A percentile compares a stretch with the other conserved stretches of the same genome.
These are phyloP conservation scores for Mustelus asterias DNA, from an alignment of 2,113 vertebrate genomes.

Conservation along the genomic window DNA sequence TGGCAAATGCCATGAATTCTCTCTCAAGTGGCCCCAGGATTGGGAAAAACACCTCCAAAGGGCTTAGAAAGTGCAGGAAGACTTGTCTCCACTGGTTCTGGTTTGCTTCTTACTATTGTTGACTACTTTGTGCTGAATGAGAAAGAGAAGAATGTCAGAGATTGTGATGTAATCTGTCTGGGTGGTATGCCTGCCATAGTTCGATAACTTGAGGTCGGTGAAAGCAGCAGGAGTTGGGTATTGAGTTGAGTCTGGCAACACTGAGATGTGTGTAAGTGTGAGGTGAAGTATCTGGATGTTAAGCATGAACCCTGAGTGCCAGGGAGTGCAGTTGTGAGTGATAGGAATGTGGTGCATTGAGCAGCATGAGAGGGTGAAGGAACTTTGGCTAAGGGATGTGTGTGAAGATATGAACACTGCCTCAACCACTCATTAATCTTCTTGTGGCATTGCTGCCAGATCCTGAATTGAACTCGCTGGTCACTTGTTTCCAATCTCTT, in stretches of 20 bases:
- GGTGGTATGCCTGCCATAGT: not conserved
- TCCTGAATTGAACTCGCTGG: not conserved
- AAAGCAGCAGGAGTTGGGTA: not conserved
- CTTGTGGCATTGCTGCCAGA: not conserved
- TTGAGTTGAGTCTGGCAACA: not conserved
- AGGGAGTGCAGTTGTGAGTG: not conserved
- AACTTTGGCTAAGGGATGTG: not conserved
- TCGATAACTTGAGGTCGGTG: not conserved
- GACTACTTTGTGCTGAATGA: not conserved
- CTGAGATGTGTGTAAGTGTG: not conserved
- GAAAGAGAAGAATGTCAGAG: not conserved
- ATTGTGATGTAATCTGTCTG: not conserved
- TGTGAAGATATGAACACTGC: not conserved
- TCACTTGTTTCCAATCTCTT: not conserved
- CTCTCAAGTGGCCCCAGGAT: no score
- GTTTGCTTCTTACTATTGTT: not conserved
- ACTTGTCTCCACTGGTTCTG: not conserved
- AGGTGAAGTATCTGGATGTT: not conserved
- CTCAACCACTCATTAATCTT: not conserved
- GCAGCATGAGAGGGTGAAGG: not conserved
- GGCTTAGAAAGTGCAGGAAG: not conserved
- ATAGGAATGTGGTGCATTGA: not conserved
- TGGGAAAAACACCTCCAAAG: no score
- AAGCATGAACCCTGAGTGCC: not conserved
- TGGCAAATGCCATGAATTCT: not conserved